Evolutionary conservation across 2,113 vertebrate species (phyloP).

Genomic region (Poeciliopsis retropinna): DNA sequence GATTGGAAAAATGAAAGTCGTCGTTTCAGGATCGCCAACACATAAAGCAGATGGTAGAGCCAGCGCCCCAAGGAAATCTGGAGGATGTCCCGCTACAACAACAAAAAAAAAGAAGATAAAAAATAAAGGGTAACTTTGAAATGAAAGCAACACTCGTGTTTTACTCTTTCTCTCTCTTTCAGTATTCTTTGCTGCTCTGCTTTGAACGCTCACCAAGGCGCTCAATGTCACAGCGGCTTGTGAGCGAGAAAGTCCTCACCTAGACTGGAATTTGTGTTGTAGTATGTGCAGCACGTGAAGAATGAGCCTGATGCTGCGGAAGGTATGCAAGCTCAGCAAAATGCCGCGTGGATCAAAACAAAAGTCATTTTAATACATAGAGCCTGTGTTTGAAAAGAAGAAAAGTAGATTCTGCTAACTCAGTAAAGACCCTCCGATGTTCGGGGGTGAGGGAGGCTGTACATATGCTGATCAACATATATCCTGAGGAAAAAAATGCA

Average conservation of each 20-base stretch:
- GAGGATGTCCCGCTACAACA: too few species aligned
- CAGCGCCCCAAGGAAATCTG: not conserved
- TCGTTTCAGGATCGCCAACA: slow-evolving; percentile 19
- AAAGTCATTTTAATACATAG: slow-evolving; percentile 16
- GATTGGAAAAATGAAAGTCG: slow-evolving; percentile 24
- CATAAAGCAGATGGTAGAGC: not conserved
- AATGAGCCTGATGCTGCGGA: slow-evolving; percentile 24
- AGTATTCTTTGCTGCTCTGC: too few species aligned
- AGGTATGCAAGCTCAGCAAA: slow-evolving; percentile 37
- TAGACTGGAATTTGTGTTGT: slow-evolving; percentile 1
- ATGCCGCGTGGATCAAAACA: slow-evolving; percentile 34
- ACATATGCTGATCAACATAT: slow-evolving; percentile 14
- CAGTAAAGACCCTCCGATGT: slow-evolving; percentile 1
- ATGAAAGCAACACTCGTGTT: not conserved
- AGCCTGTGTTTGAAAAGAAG: slow-evolving; percentile 1
- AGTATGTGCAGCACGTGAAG: slow-evolving; percentile 7
- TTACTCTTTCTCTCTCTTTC: not conserved
- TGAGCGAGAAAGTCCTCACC: not conserved
- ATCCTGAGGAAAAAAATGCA: not conserved
- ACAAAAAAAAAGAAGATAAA: not conserved
- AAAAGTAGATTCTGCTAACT: slow-evolving; percentile 7
- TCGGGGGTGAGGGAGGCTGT: not conserved
- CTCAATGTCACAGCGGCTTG: not conserved
- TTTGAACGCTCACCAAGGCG: not conserved
- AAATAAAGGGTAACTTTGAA: not conserved